Conservation (phyloP, 2,113 vertebrate species). For the Dolichotis patagonum region DNA sequence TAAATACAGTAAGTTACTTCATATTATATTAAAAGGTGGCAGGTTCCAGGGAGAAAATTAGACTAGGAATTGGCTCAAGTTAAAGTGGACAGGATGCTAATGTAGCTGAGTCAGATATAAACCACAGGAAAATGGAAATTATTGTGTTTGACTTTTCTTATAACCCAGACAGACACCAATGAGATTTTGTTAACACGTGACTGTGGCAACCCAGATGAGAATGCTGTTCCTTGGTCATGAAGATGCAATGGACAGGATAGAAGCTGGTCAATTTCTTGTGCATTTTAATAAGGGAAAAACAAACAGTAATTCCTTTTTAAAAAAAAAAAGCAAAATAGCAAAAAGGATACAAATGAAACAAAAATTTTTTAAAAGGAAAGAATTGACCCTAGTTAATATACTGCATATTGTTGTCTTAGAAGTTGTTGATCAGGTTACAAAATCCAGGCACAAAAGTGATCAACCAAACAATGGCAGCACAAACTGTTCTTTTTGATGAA, state of each 20-base stretch:
- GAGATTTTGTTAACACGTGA: neutral
- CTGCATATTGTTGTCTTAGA: too few relatives aligned
- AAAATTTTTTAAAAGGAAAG: too few relatives aligned
- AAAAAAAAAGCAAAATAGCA: too few relatives aligned
- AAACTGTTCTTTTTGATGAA: too few relatives aligned
- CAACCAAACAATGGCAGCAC: too few relatives aligned
- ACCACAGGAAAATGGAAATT: neutral
- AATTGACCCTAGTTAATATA: too few relatives aligned
- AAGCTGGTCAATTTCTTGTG: neutral
- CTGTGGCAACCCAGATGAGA: neutral
- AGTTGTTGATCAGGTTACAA: too few relatives aligned
- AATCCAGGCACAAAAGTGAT: too few relatives aligned
- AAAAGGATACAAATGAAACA: too few relatives aligned
- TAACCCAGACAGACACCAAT: neutral
- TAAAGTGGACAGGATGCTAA: neutral
- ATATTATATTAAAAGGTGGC: neutral
- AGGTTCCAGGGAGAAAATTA: neutral
- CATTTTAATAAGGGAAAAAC: neutral
- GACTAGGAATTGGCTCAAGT: neutral
- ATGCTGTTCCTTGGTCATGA: neutral
- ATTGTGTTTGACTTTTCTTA: neutral
- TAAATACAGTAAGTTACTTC: neutral
- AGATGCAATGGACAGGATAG: neutral
- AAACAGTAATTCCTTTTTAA: neutral
- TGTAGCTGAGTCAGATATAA: neutral